Evolutionary conservation across 2,797 vertebrate species (phyloP).

Genomic region (Pangasius macronema): DNA sequence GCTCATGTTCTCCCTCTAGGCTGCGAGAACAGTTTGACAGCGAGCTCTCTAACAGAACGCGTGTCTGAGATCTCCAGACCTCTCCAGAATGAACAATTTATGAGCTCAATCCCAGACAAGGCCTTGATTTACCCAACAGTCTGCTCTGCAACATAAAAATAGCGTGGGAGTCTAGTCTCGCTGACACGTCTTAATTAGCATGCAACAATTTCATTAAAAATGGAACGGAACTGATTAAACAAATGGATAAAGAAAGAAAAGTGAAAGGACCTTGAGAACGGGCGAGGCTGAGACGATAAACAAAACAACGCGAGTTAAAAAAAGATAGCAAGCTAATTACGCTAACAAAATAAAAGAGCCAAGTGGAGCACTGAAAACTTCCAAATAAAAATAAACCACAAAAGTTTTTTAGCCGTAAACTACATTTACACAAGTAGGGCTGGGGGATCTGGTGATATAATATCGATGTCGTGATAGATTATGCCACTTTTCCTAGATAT

Average conservation of each 20-base stretch:
- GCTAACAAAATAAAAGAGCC: neutral
- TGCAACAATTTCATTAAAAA: conserved; percentile 9
- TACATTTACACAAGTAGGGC: neutral
- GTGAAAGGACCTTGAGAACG: neutral
- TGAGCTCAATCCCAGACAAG: neutral
- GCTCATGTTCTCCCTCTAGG: conserved; percentile 10
- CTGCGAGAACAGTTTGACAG: conserved; percentile 1
- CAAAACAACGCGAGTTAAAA: neutral
- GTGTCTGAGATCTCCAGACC: neutral
- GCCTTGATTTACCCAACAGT: neutral
- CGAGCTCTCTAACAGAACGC: neutral
- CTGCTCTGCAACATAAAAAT: neutral
- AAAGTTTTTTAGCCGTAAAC: neutral
- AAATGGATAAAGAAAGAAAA: neutral
- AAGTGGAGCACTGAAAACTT: neutral
- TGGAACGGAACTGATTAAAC: conserved; percentile 12
- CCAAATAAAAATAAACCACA: neutral
- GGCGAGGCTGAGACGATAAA: neutral
- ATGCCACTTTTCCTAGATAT: neutral
- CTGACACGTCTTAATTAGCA: conserved; percentile 18
- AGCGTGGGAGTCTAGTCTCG: neutral
- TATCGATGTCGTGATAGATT: neutral
- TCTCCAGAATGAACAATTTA: conserved; percentile 3
- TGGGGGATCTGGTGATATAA: neutral
- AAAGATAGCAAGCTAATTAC: neutral